Conservation (phyloP, 2,113 vertebrate genomes). For the Mobula hypostoma region DNA sequence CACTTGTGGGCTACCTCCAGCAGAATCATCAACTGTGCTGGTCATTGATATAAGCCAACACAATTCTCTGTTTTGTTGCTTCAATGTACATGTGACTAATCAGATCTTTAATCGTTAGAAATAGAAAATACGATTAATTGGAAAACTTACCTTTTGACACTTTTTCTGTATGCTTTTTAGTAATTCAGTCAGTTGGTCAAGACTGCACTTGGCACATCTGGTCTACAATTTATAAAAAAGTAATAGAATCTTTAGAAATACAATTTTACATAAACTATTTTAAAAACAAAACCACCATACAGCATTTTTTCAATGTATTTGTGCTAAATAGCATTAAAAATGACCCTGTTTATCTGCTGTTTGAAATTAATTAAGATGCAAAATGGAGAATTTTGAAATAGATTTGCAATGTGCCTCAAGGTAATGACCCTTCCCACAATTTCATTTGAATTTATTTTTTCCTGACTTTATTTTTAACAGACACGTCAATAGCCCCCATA, state of each 20-base stretch:
- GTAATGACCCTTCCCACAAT: not conserved
- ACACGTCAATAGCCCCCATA: not conserved
- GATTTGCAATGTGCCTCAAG: not conserved
- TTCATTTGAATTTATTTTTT: not conserved
- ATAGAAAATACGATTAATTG: not conserved
- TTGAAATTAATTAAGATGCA: not conserved
- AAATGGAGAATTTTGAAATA: not conserved
- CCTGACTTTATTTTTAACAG: not conserved
- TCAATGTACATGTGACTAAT: too few species aligned
- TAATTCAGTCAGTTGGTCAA: not conserved
- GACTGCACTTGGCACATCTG: not conserved
- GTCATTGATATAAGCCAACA: too few species aligned
- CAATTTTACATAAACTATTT: not conserved
- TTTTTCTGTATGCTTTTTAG: rapidly evolving
- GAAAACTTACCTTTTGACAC: not conserved
- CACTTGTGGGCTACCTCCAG: too few species aligned
- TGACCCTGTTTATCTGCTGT: not conserved
- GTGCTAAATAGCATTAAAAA: not conserved
- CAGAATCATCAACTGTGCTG: too few species aligned
- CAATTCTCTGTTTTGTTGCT: too few species aligned
- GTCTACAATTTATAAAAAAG: not conserved
- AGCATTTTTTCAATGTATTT: not conserved
- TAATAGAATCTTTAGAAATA: not conserved
- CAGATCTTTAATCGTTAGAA: not conserved
- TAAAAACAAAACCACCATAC: not conserved